These are phyloP conservation scores for Tetrax tetrax DNA, from an alignment of 2,113 vertebrate species.

Conservation along the genomic window DNA sequence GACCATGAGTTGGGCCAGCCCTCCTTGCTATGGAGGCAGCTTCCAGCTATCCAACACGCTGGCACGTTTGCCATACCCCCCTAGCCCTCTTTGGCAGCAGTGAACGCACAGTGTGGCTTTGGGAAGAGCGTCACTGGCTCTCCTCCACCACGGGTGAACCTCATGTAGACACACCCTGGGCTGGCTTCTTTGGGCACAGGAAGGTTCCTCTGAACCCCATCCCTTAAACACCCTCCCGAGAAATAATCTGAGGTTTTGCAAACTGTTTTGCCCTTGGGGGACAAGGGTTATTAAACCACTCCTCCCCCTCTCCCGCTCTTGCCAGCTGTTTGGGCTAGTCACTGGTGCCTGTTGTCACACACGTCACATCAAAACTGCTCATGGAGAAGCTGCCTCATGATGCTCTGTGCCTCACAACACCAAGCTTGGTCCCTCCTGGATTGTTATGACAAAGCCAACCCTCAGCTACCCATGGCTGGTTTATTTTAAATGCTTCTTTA, in stretches of 20 bases:
- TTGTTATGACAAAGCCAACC: not conserved
- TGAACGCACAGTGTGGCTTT: not conserved
- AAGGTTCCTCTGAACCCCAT: not conserved
- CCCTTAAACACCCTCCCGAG: not conserved
- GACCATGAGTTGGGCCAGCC: not conserved
- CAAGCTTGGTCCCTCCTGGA: not conserved
- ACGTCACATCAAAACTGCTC: not conserved
- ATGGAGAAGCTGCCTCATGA: not conserved
- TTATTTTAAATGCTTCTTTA: not conserved
- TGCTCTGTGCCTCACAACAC: not conserved
- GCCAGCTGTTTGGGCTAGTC: fast-evolving
- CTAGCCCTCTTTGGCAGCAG: not conserved
- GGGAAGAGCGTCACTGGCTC: not conserved
- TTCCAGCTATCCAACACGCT: not conserved
- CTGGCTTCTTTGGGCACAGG: not conserved
- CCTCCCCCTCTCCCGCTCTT: not conserved
- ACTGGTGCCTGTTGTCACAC: not conserved
- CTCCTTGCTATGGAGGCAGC: not conserved
- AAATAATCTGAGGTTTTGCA: not conserved
- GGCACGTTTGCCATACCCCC: not conserved
- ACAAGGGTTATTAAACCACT: not conserved
- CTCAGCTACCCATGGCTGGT: not conserved
- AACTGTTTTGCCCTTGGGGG: not conserved
- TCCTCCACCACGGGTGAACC: not conserved
- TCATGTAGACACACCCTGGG: fast-evolving